Evolutionary conservation across 1,140 invertebrate genomes (phyloP).

Genomic region (Zaprionus camerounensis): DNA sequence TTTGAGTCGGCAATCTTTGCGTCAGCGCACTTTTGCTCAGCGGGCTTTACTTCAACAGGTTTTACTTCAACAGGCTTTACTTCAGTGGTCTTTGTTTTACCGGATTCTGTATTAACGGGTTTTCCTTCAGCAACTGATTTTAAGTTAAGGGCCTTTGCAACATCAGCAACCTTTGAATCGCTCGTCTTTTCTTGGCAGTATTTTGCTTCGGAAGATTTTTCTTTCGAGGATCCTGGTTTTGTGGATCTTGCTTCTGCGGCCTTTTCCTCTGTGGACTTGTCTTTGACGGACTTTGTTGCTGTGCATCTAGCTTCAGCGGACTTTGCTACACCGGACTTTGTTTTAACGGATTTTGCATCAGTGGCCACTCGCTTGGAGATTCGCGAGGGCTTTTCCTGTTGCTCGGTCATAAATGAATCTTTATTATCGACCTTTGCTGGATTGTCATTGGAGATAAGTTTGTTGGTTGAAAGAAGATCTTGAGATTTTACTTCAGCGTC

Average conservation of each 20-base stretch:
- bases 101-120: too few species aligned
- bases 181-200: neutral
- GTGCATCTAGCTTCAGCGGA: neutral
- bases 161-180: neutral
- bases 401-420: neutral
- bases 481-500: neutral
- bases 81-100: neutral
- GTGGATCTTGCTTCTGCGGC: neutral
- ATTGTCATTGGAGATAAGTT: neutral
- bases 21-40: neutral
- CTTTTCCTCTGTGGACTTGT: neutral
- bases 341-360: conserved; percentile 18
- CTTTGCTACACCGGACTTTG: neutral
- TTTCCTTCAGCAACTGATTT: neutral
- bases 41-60: neutral
- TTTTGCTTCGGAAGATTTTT: neutral
- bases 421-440: neutral
- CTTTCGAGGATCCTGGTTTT: neutral
- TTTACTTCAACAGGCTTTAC: neutral
- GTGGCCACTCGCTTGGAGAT: conserved; percentile 29
- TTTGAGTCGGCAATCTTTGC: neutral
- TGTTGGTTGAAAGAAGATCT: neutral
- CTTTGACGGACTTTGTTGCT: neutral
- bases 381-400: neutral
- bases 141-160: neutral